A percentile compares a stretch with the other conserved stretches of the same genome.
Evolutionary conservation across 2,888 invertebrate species (phyloP).

Genomic region (Andrena trimmerana): DNA sequence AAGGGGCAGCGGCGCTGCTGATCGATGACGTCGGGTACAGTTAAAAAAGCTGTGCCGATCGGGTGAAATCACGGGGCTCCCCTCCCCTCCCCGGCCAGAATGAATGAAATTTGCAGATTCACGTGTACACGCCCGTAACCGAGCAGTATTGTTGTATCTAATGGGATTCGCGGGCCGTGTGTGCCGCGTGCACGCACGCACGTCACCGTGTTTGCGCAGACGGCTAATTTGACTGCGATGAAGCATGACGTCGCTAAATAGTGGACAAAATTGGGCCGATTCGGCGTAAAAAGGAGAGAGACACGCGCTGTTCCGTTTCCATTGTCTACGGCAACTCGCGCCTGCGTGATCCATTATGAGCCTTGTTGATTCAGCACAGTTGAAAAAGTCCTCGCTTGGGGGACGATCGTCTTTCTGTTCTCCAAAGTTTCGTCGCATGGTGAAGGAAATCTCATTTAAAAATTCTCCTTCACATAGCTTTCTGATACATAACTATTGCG

Average conservation of each 20-base stretch:
- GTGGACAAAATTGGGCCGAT: constrained; percentile 80
- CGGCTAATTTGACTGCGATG: constrained; percentile 78
- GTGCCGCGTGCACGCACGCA: constrained; percentile 19
- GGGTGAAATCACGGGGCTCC: constrained; percentile 69
- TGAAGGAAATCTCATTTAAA: no score
- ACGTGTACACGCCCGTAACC: constrained; percentile 39
- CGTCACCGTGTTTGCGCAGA: constrained; percentile 58
- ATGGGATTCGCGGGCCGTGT: constrained; percentile 43
- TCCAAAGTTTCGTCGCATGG: no score
- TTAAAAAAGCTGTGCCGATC: constrained; percentile 54
- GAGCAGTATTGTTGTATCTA: constrained; percentile 57
- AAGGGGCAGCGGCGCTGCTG: constrained; percentile 21
- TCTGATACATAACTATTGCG: not conserved
- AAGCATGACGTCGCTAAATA: constrained; percentile 79
- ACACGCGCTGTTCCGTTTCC: constrained; percentile 30
- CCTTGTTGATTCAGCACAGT: no score
- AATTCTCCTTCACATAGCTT: no score
- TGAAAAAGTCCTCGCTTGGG: no score
- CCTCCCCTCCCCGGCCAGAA: constrained; percentile 15
- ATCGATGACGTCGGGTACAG: constrained; percentile 22
- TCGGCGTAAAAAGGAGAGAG: constrained; percentile 77
- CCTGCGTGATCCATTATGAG: not conserved
- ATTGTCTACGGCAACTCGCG: constrained; percentile 12
- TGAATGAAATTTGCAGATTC: constrained; percentile 76
- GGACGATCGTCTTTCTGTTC: no score